Base-by-base conservation (phyloP, 2,113 vertebrate genomes). In the Xenopus laevis region DNA sequence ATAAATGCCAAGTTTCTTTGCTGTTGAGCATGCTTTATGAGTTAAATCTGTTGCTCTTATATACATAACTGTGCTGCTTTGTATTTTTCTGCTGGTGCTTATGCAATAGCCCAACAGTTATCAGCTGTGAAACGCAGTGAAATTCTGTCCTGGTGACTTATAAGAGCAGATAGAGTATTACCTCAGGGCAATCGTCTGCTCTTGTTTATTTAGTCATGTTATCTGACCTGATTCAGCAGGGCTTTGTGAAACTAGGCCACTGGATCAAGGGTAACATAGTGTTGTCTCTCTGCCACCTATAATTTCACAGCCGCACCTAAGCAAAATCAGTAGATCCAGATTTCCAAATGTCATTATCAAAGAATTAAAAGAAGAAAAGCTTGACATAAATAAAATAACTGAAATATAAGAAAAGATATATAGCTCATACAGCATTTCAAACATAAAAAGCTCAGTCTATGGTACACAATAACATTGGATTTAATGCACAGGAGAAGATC, bases 201-300 rank as follows among this genome's bases (percentile, higher is more conserved):
- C 27, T 1, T 65, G 63, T 65, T 46, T 65, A 20, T 65, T 30
- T 64, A 64, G 62, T 44, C 30, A 64, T n/a, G 23, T 17, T 44
- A 40, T 64, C 62, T 46, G 63, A 65, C 63, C 63, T 65, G 33
- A n/a, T 65, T 65, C 8, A 21, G 4, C 40, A 65, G 44, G 9
- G 40, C 23, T 30, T 63, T 9, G 23, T 40, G n/a, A 65, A 65
- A 40, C 63, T 65, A 65, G 63, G 63, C 63, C 33, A 65, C 33
- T 65, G 40, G 63, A 40, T 65, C 63, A 65, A 46, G 4, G 8
- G 53, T 55, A 16, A 55, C 17, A 55, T 16, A 55, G 17, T n/a
- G 8, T n/a, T n/a, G 53, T 16, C 53, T 55, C 53, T 55, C 53
- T 55, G 17, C 3, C 53, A 55, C 53, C 58, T 60, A 18, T 21